These are phyloP conservation scores for Melipona beecheii DNA, from an alignment of 2,888 invertebrate species.

Conservation along the genomic window DNA sequence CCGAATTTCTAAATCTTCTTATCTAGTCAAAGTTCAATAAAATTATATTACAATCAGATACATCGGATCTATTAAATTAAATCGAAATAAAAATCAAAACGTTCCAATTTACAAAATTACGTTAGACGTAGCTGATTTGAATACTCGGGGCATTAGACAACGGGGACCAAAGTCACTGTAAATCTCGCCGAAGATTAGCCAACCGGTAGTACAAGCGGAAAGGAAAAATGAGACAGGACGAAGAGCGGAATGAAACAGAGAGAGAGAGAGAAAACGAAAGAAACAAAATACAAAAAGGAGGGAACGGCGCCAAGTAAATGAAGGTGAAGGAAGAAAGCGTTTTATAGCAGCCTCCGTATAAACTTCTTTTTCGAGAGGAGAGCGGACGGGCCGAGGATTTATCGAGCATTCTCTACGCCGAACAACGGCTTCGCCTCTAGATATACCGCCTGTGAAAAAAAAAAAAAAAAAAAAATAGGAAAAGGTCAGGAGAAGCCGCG, in stretches of 20 bases:
- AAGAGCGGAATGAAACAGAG: not conserved
- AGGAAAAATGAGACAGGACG: not conserved
- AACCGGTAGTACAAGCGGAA: conserved; percentile 7
- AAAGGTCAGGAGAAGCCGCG: not conserved
- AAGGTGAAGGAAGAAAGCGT: conserved; percentile 47
- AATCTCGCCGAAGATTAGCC: conserved; percentile 46
- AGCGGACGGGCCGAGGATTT: conserved; percentile 39
- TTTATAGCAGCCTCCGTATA: conserved; percentile 56
- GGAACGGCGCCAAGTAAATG: conserved; percentile 29
- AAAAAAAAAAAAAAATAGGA: not conserved
- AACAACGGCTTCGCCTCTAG: conserved; percentile 15
- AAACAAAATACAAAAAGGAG: conserved; percentile 15
- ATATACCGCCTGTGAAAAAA: conserved; percentile 5
- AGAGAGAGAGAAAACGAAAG: not conserved
- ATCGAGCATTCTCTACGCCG: conserved; percentile 42
- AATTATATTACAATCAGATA: too few relatives aligned
- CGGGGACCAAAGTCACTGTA: not conserved
- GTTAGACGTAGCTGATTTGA: not conserved
- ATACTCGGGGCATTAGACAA: not conserved
- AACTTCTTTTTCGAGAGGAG: conserved; percentile 50
- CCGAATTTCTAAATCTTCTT: too few relatives aligned
- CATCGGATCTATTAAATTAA: too few relatives aligned
- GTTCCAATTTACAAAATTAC: too few relatives aligned
- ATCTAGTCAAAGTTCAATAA: too few relatives aligned
- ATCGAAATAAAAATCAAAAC: too few relatives aligned